Base-by-base conservation (phyloP, 2,888 invertebrate species). In the Empis stercorea region DNA sequence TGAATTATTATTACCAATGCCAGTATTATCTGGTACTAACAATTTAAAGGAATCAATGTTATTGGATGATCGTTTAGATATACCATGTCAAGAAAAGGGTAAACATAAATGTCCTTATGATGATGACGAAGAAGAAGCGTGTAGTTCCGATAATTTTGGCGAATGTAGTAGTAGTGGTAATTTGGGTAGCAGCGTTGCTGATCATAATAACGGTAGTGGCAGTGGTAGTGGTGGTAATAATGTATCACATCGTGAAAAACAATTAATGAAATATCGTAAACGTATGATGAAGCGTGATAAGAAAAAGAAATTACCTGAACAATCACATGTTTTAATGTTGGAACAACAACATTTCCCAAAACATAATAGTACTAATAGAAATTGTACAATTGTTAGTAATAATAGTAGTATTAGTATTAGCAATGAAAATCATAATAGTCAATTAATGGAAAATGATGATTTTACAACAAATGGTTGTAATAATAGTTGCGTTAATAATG, bases 41-140 rank as follows among this genome's bases (percentile, higher is more conserved):
- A 14, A 20, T 27, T 16, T 17, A 27, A 48, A 45, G 16, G 50
- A 48, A 10, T 32, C 37, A 13, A 51, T 53, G 49, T 34, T 47
- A 27, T 40, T 53, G 11, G 43, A 51, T 30, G 51, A 53, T 36
- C 48, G 48, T 17, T 39, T 51, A 38, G 37, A 45, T 10, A 47
- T 41, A 37, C 51, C 51, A 27, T 86, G 85, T 66, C 80, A 79
- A 55, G 76, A 81, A 55, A 83, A 76, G 49, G 86, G 84, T 0
- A 85, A 84, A 62, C 86, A 86, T 62, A 80, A 80, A 54, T 87
- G 86, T 65, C 79, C 75, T 47, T 83, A 83, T 59, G 79, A 81
- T 56, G 81, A 82, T 32, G 84, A 84, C 56, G 79, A 64, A 48
- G 55, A 61, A 5, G 61, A 52, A 9, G 48, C 27, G 3, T 14